phyloP scores from a whole-genome alignment of 1,140 invertebrate species.

The Pseudomyrmex concolor region DNA sequence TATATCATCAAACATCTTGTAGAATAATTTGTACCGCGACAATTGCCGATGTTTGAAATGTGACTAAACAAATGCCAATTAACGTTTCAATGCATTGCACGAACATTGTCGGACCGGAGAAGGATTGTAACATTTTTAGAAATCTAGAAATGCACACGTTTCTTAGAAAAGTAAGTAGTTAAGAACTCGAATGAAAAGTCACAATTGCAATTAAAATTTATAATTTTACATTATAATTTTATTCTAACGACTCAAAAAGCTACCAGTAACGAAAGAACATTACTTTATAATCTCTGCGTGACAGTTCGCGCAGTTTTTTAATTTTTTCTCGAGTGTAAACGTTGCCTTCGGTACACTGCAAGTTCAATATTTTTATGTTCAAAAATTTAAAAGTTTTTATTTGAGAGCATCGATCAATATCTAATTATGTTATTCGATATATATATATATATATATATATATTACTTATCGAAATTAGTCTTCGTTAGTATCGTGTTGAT shows the following conservation, averaged over 20 bases:
- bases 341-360: slow-evolving; percentile 7
- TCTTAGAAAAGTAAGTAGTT: neutral
- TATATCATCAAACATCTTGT: neutral
- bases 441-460: no score
- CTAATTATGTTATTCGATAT: no score
- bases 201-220: neutral
- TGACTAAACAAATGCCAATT: slow-evolving; percentile 76
- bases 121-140: slow-evolving; percentile 66
- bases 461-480: slow-evolving; percentile 9
- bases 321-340: slow-evolving; percentile 8
- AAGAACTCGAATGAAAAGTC: neutral
- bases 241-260: neutral
- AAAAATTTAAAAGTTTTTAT: neutral
- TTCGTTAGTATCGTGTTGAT: slow-evolving; percentile 59
- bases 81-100: slow-evolving; percentile 77
- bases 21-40: slow-evolving; percentile 71
- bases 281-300: slow-evolving; percentile 46
- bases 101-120: slow-evolving; percentile 77
- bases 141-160: slow-evolving; percentile 67
- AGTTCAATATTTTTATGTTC: slow-evolving; percentile 4
- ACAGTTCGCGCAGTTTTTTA: slow-evolving; percentile 37
- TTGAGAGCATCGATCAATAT: neutral
- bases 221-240: neutral
- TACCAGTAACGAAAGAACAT: neutral
- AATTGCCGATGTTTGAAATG: slow-evolving; percentile 74